Base-by-base conservation (phyloP, 2,113 vertebrate genomes). In the Panthera tigris region DNA sequence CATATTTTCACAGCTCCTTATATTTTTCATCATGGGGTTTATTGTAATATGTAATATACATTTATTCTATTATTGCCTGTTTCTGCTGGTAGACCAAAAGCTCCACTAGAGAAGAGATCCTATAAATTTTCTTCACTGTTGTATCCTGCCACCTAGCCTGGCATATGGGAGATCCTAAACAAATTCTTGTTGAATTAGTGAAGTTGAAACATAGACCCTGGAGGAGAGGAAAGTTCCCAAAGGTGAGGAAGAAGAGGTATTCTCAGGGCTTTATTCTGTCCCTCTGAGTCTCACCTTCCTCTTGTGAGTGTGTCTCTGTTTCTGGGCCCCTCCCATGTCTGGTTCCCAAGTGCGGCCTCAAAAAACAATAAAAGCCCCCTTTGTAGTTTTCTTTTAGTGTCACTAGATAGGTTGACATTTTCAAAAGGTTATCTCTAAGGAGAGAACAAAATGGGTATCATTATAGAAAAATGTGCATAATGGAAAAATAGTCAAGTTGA, bases 371-470 rank as follows among this genome's bases (percentile, higher is more conserved):
- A 84, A 87, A 94, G 3, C 3, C 39, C n/a, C 16, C 73, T 84
- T 86, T 31, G 45, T 81, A 85, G 41, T 78, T 85, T 91, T 66
- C 39, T 18, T 8, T 94, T 89, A 85, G 71, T 36, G 91, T 36
- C 27, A 91, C 1, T 89, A 74, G 52, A 79, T 33, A 96, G 69
- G 41, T 10, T 92, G 52, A 81, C 27, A 86, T 45, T 97, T 96
- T 76, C 0, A 82, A 97, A 93, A 57, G 89, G 27, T 50, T 96
- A 23, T 94, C 81, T 73, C 52, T 82, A 76, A 94, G 88, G 88
- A 85, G 61, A 94, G 33, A 68, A 82, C 33, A 81, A 94, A 86
- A 63, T 66, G 12, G 36, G 96, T 94, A 90, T 95, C 94, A 98
- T 79, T 95, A 88, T 19, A 91, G 45, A 92, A 87, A 91, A 91